Conservation (phyloP, 2,888 invertebrate genomes). For the Clepsis dumicolana region DNA sequence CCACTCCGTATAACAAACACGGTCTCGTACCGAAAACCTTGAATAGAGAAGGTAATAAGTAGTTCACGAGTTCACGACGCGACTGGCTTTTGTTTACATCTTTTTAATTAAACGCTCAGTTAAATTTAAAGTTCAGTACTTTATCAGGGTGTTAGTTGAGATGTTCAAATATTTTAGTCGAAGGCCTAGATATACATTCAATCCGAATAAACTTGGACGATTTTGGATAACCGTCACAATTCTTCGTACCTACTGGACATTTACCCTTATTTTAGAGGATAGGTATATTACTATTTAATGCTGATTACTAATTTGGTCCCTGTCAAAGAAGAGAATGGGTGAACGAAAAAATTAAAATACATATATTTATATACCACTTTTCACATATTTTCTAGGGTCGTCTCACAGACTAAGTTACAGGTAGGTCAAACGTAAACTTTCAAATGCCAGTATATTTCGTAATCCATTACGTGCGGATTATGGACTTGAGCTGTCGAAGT, state of each 20-base stretch:
- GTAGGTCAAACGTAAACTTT: neutral
- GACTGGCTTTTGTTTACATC: conserved; percentile 2
- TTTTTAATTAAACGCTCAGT: neutral
- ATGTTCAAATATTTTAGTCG: neutral
- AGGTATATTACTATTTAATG: no score
- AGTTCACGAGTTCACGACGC: conserved; percentile 7
- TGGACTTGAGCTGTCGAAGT: conserved; percentile 35
- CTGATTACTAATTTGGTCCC: no score
- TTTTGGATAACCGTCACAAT: no score
- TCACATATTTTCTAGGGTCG: no score
- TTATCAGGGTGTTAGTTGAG: neutral
- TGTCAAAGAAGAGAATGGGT: no score
- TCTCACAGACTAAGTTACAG: neutral
- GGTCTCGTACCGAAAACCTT: conserved; percentile 3
- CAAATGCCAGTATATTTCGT: conserved; percentile 15
- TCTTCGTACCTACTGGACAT: no score
- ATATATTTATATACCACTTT: no score
- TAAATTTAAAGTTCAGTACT: neutral
- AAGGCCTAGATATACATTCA: no score
- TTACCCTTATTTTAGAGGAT: no score
- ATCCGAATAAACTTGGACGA: no score
- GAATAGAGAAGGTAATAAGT: neutral
- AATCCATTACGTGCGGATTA: conserved; percentile 25
- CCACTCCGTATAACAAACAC: conserved; percentile 8
- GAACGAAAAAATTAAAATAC: no score